Conservation (phyloP, 2,888 invertebrate genomes). For the Chelonus formosanus region DNA sequence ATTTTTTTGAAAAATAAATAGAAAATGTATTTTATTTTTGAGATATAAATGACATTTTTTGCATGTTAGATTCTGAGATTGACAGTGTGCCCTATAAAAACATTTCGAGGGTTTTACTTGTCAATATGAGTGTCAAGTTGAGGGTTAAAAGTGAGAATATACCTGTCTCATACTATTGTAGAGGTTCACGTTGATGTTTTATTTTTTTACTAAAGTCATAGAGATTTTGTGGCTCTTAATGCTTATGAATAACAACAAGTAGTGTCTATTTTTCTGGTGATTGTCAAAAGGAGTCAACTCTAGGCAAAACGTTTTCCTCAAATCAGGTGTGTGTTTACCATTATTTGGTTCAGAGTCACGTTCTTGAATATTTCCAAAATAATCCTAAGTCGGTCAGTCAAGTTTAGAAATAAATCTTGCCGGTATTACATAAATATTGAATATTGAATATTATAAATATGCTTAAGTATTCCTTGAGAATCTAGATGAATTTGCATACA, state of each 20-base stretch:
- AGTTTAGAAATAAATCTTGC: too few relatives aligned
- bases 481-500: too few relatives aligned
- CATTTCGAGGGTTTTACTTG: constrained; percentile 16
- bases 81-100: constrained; percentile 29
- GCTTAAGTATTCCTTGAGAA: too few relatives aligned
- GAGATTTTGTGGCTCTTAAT: background rate
- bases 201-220: background rate
- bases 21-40: background rate
- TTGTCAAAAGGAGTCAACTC: background rate
- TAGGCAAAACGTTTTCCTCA: too few relatives aligned
- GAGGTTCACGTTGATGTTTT: background rate
- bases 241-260: background rate
- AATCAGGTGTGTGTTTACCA: too few relatives aligned
- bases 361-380: too few relatives aligned
- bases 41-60: background rate
- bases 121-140: background rate
- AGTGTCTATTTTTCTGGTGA: too few relatives aligned
- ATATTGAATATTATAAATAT: too few relatives aligned
- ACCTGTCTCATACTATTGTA: constrained; percentile 7
- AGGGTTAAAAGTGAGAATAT: constrained; percentile 6
- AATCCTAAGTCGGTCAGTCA: too few relatives aligned
- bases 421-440: too few relatives aligned
- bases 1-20: constrained; percentile 5
- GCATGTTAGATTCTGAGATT: background rate
- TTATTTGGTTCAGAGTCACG: too few relatives aligned